Percentiles rank a stretch among this genome's conserved stretches.
These are phyloP conservation scores for Xerus rutilus DNA, from an alignment of 2,797 vertebrate genomes.

Conservation along the genomic window DNA sequence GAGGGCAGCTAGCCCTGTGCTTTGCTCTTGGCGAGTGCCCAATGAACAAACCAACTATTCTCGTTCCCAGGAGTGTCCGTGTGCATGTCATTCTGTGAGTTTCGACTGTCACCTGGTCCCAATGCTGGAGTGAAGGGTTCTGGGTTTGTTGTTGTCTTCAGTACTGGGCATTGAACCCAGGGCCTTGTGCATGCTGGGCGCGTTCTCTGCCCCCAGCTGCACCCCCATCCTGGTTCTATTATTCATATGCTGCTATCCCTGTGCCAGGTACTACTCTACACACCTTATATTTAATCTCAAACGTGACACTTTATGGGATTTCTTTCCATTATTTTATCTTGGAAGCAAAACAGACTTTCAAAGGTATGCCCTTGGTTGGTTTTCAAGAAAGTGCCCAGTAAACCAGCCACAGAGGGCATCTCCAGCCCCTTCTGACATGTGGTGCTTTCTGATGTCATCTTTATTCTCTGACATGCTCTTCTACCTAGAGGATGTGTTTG, in stretches of 20 bases:
- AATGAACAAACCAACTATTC: rapidly evolving
- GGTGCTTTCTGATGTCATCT: background rate
- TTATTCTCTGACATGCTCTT: background rate
- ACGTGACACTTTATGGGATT: background rate
- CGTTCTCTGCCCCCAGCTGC: too few species aligned
- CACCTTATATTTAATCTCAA: background rate
- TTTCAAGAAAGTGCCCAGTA: background rate
- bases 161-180: background rate
- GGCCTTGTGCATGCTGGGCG: background rate
- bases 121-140: background rate
- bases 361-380: background rate
- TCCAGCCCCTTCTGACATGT: background rate
- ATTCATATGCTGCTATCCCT: background rate
- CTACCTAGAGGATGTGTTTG: background rate
- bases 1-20: background rate
- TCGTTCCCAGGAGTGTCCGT: background rate
- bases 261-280: background rate
- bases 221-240: background rate
- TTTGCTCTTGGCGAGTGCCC: background rate
- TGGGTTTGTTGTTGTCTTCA: background rate
- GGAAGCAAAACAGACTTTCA: background rate
- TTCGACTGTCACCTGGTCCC: background rate
- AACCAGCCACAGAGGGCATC: background rate
- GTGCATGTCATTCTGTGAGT: background rate
- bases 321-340: conserved; percentile 1